Evolutionary conservation across 2,797 vertebrate species (phyloP).

Genomic region (Parauchenoglanis ngamensis): DNA sequence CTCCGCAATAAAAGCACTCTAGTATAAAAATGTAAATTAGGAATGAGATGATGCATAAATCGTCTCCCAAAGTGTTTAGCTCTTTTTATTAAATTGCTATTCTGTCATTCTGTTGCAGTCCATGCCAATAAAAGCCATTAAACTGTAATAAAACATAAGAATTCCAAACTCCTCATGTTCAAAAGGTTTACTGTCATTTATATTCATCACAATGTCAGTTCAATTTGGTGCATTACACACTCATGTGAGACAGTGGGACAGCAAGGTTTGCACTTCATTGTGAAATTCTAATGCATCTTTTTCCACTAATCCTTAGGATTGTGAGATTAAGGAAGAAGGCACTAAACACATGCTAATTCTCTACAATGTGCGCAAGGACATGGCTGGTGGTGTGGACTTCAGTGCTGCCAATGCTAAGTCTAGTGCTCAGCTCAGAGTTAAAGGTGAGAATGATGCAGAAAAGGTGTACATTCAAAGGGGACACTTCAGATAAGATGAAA

Average conservation of each 20-base stretch:
- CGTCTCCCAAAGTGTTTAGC: not conserved
- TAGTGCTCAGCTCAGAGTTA: conserved; percentile 92
- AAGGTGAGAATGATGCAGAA: conserved; percentile 77
- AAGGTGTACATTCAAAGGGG: not conserved
- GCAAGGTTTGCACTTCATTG: not conserved
- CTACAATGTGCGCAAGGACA: conserved; percentile 86
- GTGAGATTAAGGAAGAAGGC: conserved; percentile 95
- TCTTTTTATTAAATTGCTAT: not conserved
- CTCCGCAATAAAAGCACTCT: too few species aligned
- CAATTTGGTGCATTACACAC: not conserved
- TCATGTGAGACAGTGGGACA: not conserved
- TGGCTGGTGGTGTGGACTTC: conserved; percentile 91
- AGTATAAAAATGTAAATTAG: too few species aligned
- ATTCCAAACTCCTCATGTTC: not conserved
- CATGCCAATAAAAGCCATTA: not conserved
- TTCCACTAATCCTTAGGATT: conserved; percentile 75
- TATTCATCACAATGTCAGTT: not conserved
- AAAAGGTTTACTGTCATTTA: not conserved
- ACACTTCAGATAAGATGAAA: not conserved
- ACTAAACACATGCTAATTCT: conserved; percentile 84
- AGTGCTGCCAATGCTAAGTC: conserved; percentile 94
- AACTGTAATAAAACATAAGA: not conserved
- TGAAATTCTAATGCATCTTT: not conserved
- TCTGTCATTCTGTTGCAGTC: not conserved
- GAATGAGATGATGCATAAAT: too few species aligned